A percentile compares a stretch with the other conserved stretches of the same genome.
phyloP scores from a whole-genome alignment of 2,113 vertebrate genomes.

The Aegithalos caudatus region DNA sequence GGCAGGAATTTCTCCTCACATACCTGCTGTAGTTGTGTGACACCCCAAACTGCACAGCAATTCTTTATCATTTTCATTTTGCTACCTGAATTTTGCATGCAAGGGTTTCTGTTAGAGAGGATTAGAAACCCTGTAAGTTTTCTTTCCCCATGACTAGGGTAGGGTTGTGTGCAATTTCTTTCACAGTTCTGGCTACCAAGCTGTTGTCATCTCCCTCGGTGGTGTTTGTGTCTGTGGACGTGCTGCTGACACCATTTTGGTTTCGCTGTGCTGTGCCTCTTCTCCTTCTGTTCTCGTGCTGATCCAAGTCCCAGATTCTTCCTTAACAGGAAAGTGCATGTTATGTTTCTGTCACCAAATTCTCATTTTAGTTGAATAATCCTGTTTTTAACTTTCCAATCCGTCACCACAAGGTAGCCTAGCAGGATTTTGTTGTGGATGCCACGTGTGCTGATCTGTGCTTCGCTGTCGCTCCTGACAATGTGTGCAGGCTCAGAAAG shows the following conservation, averaged over 20 bases:
- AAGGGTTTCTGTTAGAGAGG: not conserved
- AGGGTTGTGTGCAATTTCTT: conserved; percentile 29
- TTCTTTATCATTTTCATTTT: not conserved
- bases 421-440: not conserved
- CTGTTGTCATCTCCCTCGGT: conserved; percentile 47
- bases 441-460: not conserved
- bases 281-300: conserved; percentile 56
- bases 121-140: not conserved
- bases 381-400: not conserved
- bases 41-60: not conserved
- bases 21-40: not conserved
- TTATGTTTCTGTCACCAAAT: conserved; percentile 30
- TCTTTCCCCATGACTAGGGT: not conserved
- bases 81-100: not conserved
- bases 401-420: not conserved
- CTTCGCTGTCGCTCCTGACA: not conserved
- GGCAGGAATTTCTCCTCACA: not conserved
- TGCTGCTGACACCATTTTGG: conserved; percentile 61
- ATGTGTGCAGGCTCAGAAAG: not conserved
- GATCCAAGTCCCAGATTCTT: conserved; percentile 33
- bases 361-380: conserved; percentile 33
- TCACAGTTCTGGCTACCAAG: conserved; percentile 66
- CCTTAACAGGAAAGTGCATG: not conserved
- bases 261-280: conserved; percentile 56
- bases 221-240: conserved; percentile 51